Conservation (phyloP, 1,140 invertebrate genomes). For the Drosophila subobscura region DNA sequence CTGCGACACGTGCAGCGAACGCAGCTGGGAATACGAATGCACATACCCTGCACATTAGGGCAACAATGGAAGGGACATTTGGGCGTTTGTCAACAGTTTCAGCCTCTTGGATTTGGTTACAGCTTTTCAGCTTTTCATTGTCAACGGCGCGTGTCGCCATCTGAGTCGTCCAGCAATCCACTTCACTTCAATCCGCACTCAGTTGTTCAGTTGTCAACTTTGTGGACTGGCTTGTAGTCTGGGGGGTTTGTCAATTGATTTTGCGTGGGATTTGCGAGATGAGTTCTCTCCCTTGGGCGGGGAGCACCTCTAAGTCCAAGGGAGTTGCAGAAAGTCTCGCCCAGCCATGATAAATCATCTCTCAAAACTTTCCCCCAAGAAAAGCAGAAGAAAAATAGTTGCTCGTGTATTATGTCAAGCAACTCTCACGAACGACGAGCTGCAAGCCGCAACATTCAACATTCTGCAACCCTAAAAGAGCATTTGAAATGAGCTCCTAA, state of each 20-base stretch:
- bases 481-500: constrained; percentile 64
- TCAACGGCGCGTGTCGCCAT: constrained; percentile 56
- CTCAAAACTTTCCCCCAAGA: constrained; percentile 20
- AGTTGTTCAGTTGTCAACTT: constrained; percentile 68
- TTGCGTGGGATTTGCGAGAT: constrained; percentile 53
- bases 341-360: constrained; percentile 38
- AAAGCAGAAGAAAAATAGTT: constrained; percentile 4
- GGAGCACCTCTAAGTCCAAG: too few relatives aligned
- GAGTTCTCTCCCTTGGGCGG: neutral
- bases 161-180: constrained; percentile 40
- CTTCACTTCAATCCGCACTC: constrained; percentile 36
- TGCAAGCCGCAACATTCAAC: constrained; percentile 17
- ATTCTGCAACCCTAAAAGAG: constrained; percentile 44
- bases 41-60: constrained; percentile 64
- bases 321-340: constrained; percentile 10
- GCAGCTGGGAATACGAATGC: constrained; percentile 8
- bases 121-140: constrained; percentile 44
- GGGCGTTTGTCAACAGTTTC: constrained; percentile 76
- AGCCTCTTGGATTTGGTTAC: constrained; percentile 57
- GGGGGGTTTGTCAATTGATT: constrained; percentile 70
- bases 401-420: constrained; percentile 23
- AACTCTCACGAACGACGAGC: constrained; percentile 17
- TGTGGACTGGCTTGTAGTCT: constrained; percentile 64
- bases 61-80: constrained; percentile 64
- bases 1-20: constrained; percentile 35